Evolutionary conservation across 2,797 vertebrate genomes (phyloP).

Genomic region (Sarcophilus harrisii): DNA sequence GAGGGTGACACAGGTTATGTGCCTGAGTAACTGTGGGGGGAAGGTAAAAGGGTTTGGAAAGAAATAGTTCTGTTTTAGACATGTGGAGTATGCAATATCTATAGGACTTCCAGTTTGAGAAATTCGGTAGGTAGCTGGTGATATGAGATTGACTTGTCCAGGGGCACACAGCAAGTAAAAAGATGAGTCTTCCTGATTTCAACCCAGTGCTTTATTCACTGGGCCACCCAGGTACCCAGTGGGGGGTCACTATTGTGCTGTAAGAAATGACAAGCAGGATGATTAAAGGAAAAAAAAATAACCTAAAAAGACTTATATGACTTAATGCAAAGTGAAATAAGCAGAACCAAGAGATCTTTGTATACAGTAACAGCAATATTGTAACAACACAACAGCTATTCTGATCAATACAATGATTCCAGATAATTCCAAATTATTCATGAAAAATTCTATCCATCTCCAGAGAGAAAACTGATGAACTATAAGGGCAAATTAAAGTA

Average conservation of each 20-base stretch:
- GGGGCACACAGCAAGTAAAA: too few species aligned
- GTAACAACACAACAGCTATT: background rate
- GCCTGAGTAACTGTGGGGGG: too few species aligned
- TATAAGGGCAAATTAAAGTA: background rate
- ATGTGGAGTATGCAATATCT: too few species aligned
- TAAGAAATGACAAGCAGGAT: background rate
- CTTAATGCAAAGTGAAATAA: background rate
- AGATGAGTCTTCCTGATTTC: background rate
- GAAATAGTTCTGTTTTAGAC: too few species aligned
- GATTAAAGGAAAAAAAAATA: background rate
- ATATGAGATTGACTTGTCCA: too few species aligned
- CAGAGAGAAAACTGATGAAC: background rate
- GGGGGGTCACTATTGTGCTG: background rate
- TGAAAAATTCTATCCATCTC: background rate
- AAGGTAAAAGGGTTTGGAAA: too few species aligned
- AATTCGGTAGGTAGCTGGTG: too few species aligned
- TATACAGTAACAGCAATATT: background rate
- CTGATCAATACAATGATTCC: background rate
- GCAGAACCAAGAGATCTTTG: background rate
- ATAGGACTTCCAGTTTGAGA: too few species aligned
- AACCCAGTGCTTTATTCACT: background rate
- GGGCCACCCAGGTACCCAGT: background rate
- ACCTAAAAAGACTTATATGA: background rate
- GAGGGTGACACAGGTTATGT: too few species aligned
- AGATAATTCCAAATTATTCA: background rate